phyloP scores from a whole-genome alignment of 1,140 invertebrate genomes.

The Augochlora pura region DNA sequence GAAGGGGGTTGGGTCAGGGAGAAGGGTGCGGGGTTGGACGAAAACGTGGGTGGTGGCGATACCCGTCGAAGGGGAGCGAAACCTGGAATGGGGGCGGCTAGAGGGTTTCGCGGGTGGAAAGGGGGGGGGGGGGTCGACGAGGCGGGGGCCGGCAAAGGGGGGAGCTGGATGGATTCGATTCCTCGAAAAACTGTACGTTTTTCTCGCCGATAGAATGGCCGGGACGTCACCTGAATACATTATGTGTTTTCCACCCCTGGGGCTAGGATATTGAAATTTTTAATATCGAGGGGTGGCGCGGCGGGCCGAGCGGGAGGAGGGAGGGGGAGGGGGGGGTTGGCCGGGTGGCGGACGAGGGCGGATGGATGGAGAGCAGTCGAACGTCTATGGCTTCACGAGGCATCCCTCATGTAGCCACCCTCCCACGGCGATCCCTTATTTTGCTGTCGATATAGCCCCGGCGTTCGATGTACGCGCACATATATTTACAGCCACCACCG shows the following conservation, averaged over 20 bases:
- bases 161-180: constrained; percentile 76
- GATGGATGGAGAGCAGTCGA: constrained; percentile 61
- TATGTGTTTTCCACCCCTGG: constrained; percentile 81
- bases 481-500: constrained; percentile 25
- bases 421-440: constrained; percentile 66
- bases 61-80: constrained; percentile 47
- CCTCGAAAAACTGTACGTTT: constrained; percentile 80
- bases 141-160: background rate
- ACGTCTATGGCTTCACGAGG: constrained; percentile 69
- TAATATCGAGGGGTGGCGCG: constrained; percentile 78
- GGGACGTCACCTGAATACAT: constrained; percentile 81
- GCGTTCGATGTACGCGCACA: constrained; percentile 37
- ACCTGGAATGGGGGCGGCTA: background rate
- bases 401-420: constrained; percentile 67
- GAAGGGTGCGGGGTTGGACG: constrained; percentile 25
- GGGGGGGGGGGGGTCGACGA: too few species aligned
- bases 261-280: constrained; percentile 81
- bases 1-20: background rate
- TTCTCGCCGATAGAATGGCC: constrained; percentile 81
- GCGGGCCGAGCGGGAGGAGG: constrained; percentile 22
- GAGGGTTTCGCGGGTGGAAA: constrained; percentile 24
- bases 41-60: constrained; percentile 72
- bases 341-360: constrained; percentile 45
- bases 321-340: too few species aligned
- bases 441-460: constrained; percentile 64